A percentile compares a stretch with the other conserved stretches of the same genome.
Evolutionary conservation across 2,888 invertebrate genomes (phyloP).

Genomic region (Drosophila histrio): DNA sequence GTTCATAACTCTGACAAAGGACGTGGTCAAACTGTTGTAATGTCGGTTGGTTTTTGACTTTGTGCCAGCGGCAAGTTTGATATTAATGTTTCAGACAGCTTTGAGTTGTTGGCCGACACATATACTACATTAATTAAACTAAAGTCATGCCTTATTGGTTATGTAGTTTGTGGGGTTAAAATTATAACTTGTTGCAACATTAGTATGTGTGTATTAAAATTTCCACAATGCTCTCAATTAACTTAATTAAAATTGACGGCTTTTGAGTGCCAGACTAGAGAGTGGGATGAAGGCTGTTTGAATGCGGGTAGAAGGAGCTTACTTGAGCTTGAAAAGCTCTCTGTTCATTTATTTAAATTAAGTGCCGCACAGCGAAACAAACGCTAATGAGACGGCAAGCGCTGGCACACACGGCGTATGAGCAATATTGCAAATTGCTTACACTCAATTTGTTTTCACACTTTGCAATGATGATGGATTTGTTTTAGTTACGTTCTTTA

Average conservation of each 20-base stretch:
- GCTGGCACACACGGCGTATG: constrained; percentile 38
- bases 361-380: constrained; percentile 19
- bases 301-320: neutral
- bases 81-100: constrained; percentile 15
- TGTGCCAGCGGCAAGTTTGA: constrained; percentile 6
- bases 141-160: neutral
- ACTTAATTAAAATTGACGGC: constrained; percentile 43
- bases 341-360: constrained; percentile 53
- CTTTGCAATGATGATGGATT: constrained; percentile 56
- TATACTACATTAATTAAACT: neutral
- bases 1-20: constrained; percentile 23
- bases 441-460: constrained; percentile 57
- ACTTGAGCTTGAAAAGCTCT: neutral
- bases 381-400: constrained; percentile 31
- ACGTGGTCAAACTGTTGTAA: constrained; percentile 17
- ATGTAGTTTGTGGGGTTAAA: neutral
- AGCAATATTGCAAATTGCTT: constrained; percentile 53
- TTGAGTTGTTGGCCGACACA: neutral
- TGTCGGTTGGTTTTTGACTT: neutral
- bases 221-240: constrained; percentile 42
- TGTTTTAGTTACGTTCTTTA: constrained; percentile 33
- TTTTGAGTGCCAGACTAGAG: neutral
- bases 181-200: constrained; percentile 30
- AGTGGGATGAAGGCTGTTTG: neutral
- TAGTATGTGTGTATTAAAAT: neutral